phyloP scores from a whole-genome alignment of 23 tunicate genomes.

The Oikopleura dioica region DNA sequence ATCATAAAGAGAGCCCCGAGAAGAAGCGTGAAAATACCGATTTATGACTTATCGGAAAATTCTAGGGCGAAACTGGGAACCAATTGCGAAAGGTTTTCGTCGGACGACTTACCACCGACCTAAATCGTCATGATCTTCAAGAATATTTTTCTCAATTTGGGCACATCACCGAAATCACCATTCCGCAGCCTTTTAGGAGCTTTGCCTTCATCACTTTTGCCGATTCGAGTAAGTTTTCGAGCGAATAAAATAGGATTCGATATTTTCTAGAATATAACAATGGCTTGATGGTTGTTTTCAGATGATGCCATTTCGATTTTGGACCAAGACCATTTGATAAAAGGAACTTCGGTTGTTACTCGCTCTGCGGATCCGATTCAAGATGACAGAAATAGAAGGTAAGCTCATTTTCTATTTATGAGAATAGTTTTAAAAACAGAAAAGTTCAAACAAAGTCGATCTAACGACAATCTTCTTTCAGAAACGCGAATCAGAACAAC shows the following conservation, averaged over 20 bases:
- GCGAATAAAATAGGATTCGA: too few species aligned
- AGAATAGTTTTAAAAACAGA: too few species aligned
- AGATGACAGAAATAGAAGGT: not conserved
- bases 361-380: constrained; percentile 9
- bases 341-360: constrained; percentile 3
- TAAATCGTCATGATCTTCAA: not conserved
- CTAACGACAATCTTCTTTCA: too few species aligned
- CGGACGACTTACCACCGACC: not conserved
- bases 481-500: too few species aligned
- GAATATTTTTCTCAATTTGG: constrained; percentile 1
- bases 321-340: constrained; percentile 8
- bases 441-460: too few species aligned
- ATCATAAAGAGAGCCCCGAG: not conserved
- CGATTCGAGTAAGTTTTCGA: not conserved
- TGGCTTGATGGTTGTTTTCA: not conserved
- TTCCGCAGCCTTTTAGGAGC: constrained; percentile 13
- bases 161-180: constrained; percentile 1
- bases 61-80: not conserved
- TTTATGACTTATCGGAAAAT: too few species aligned
- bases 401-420: too few species aligned
- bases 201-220: constrained; percentile 8
- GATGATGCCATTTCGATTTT: constrained; percentile 6
- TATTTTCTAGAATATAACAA: not conserved
- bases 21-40: not conserved
- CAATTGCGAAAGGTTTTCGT: constrained; percentile 11